Evolutionary conservation across 1,140 invertebrate species (phyloP).

Genomic region (Pogonomyrmex barbatus): DNA sequence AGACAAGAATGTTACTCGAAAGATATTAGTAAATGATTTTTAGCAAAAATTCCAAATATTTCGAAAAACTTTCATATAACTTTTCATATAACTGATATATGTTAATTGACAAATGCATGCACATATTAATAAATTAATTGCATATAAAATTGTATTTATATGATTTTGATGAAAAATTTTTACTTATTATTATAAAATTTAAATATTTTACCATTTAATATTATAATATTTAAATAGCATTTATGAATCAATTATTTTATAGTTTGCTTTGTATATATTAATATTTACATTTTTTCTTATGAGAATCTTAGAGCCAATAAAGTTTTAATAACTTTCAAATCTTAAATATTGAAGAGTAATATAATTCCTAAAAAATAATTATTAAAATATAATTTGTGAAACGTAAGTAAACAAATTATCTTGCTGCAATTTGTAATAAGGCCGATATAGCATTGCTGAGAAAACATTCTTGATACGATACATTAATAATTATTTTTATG

Average conservation of each 20-base stretch:
- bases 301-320: neutral
- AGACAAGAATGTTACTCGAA: neutral
- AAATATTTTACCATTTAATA: no score
- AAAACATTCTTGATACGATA: slow-evolving; percentile 13
- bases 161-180: neutral
- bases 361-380: neutral
- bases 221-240: neutral
- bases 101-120: neutral
- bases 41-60: neutral
- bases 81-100: neutral
- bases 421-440: neutral
- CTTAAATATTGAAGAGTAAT: slow-evolving; percentile 6
- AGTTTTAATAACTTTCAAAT: neutral
- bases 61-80: no score
- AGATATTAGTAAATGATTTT: neutral
- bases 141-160: neutral
- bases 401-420: neutral
- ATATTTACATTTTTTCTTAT: neutral
- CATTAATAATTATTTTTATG: slow-evolving; percentile 21
- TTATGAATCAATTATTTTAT: neutral
- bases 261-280: neutral
- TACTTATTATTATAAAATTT: neutral
- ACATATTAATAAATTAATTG: neutral
- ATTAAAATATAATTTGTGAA: neutral
- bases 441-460: neutral